Evolutionary conservation across 2,888 invertebrate species (phyloP), one percentile per base, ranked within the genome.

Genomic region (Polymixis flavicincta): DNA sequence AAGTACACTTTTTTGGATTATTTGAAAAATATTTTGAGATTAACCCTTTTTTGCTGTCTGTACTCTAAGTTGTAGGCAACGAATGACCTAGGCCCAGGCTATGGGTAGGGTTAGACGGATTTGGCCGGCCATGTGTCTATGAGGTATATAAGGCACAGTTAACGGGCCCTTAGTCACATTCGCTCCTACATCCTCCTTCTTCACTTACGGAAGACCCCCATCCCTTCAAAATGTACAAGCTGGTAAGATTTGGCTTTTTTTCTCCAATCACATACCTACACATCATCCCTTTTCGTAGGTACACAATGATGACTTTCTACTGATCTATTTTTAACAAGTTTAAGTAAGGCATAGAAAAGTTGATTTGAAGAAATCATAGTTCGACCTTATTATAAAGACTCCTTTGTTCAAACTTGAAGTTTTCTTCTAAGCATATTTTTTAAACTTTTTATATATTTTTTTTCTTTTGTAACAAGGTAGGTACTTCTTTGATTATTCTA

Each of bases 141-240:
- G 85, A 85, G 88, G 92, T 96, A 96, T 96, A 96, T 93, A 96
- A 96, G 94, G 93, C 86, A 83, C 80, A 86, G 82, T 83, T 87
- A 82, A 81, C 86, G 78, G 89, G 89, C 88, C 88, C 92, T 90
- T 92, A 89, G 89, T 88, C 94, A 96, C 96, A 96, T 94, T 96
- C 95, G 96, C 86, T 94, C 92, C 87, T 87, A 93, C 86, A 92
- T 90, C 90, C 90, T 91, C 89, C 90, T 92, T 92, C 90, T 92
- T 92, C 89, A 89, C 91, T 87, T 89, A 90, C 90, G 89, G 90
- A 90, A 86, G 87, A 92, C 87, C 90, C 92, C 88, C 85, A 91
- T 74, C 90, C 91, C 89, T 88, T 91, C 95, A 97, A 96, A 93
- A 97, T 97, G 97, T 97, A 96, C 95, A 97, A 97, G 90, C 94